These are phyloP conservation scores for Orthosia gracilis DNA, from an alignment of 2,888 invertebrate species.

Conservation along the genomic window DNA sequence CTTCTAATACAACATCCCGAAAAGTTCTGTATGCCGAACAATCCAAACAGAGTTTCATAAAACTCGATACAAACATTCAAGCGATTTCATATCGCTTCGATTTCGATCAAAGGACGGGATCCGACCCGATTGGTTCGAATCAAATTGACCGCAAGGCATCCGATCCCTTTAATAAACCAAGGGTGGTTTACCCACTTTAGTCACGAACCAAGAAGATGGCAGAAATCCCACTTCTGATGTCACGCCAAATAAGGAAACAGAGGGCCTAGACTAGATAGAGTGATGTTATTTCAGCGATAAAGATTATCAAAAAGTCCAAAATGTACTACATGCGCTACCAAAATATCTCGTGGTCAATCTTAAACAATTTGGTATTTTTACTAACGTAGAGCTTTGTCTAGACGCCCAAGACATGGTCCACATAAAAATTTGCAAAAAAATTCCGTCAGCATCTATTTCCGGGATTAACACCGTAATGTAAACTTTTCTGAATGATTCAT, in stretches of 20 bases:
- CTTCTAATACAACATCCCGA: not conserved
- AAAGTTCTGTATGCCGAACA: constrained; percentile 15
- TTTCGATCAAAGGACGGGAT: constrained; percentile 27
- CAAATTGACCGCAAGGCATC: constrained; percentile 56
- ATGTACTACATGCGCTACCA: too few relatives aligned
- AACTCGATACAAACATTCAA: constrained; percentile 39
- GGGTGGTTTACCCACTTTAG: constrained; percentile 32
- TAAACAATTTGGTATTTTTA: not conserved
- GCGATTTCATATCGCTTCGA: constrained; percentile 48
- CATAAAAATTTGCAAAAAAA: not conserved
- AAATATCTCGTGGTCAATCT: not conserved
- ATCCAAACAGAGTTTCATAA: constrained; percentile 8
- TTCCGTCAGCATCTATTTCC: not conserved
- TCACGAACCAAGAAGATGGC: constrained; percentile 3
- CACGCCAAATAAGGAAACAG: not conserved
- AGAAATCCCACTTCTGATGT: constrained; percentile 28
- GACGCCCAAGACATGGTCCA: too few relatives aligned
- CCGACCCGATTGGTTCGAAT: constrained; percentile 44
- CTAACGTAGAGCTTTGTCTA: not conserved
- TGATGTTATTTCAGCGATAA: not conserved
- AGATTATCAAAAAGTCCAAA: not conserved
- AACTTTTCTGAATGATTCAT: not conserved
- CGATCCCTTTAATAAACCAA: constrained; percentile 52
- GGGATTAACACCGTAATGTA: not conserved
- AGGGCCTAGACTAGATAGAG: not conserved